These are phyloP conservation scores for Tinamus major DNA, from an alignment of 2,797 vertebrate genomes.

Conservation along the genomic window DNA sequence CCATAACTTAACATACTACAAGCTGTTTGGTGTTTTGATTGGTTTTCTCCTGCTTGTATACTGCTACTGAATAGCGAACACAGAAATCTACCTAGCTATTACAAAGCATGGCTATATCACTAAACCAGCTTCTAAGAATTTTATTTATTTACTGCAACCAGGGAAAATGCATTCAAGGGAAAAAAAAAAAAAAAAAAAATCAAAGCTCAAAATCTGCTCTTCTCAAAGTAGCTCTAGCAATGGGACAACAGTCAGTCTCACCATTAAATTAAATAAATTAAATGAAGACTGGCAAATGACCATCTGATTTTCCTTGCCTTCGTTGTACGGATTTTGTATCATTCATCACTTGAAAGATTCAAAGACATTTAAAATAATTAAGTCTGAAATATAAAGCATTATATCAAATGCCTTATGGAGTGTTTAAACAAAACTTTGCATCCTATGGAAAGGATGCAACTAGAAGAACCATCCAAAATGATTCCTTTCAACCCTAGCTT, in stretches of 20 bases:
- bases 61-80: background rate
- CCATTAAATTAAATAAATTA: background rate
- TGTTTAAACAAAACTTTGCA: background rate
- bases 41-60: conserved; percentile 24
- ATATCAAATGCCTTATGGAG: background rate
- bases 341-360: background rate
- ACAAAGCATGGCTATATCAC: background rate
- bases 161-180: background rate
- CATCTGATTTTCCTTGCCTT: conserved; percentile 74
- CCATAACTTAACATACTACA: background rate
- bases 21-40: conserved; percentile 16
- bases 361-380: background rate
- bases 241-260: conserved; percentile 24
- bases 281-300: background rate
- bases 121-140: background rate
- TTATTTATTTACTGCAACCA: background rate
- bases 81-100: conserved; percentile 5
- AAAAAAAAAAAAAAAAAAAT: conserved; percentile 80
- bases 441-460: background rate
- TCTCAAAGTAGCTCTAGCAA: conserved; percentile 42
- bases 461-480: background rate
- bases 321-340: conserved; percentile 11
- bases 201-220: conserved; percentile 77
- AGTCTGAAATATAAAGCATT: background rate
- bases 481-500: background rate